These are phyloP conservation scores for Hirtodrosophila confusa DNA, from an alignment of 2,888 invertebrate genomes.

Conservation along the genomic window DNA sequence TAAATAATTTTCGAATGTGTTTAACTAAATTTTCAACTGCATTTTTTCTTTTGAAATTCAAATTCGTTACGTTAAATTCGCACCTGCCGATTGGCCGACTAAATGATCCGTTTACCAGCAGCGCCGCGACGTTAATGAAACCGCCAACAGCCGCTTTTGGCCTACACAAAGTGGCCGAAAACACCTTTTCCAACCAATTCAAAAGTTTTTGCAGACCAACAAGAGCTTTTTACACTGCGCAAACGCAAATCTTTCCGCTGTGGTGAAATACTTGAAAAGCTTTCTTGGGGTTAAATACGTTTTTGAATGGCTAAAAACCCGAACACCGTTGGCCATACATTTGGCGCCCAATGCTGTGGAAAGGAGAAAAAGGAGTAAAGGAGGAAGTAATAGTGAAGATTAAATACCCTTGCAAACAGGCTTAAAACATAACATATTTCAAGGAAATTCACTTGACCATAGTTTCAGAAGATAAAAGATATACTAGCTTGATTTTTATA, in stretches of 20 bases:
- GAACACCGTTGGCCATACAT: conserved; percentile 19
- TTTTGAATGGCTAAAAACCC: conserved; percentile 31
- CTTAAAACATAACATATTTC: too few relatives aligned
- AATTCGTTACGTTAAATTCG: conserved; percentile 25
- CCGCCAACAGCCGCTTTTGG: conserved; percentile 40
- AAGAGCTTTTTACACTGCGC: conserved; percentile 53
- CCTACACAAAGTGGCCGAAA: conserved; percentile 47
- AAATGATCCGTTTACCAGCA: conserved; percentile 68
- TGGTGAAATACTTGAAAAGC: conserved; percentile 55
- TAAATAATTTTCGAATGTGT: conserved; percentile 8
- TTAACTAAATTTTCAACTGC: conserved; percentile 27
- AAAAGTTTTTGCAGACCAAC: conserved; percentile 32
- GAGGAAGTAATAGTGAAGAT: neutral
- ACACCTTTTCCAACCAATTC: conserved; percentile 23
- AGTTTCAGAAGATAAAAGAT: too few relatives aligned
- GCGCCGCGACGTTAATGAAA: conserved; percentile 76
- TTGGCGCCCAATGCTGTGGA: conserved; percentile 52
- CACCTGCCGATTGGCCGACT: conserved; percentile 29
- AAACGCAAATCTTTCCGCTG: conserved; percentile 40
- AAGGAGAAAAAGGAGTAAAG: conserved; percentile 3
- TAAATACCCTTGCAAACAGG: too few relatives aligned
- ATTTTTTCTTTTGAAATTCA: conserved; percentile 32
- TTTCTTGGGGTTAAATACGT: conserved; percentile 26
- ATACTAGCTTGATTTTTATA: too few relatives aligned
- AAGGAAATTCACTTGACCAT: too few relatives aligned